phyloP scores from a whole-genome alignment of 2,113 vertebrate species.

The Centrocercus urophasianus region DNA sequence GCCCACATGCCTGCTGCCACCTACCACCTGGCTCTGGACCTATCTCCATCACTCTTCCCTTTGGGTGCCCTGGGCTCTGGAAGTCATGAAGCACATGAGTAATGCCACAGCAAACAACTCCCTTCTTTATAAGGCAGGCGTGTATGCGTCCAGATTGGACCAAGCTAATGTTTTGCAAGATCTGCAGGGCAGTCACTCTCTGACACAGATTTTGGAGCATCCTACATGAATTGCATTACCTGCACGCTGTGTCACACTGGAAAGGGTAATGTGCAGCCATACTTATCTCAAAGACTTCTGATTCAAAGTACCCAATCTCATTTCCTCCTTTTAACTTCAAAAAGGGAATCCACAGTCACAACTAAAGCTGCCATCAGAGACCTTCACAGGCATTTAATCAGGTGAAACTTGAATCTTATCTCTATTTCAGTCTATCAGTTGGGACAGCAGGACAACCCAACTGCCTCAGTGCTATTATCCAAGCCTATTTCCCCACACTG shows the following conservation, averaged over 20 bases:
- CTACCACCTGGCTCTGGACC: neutral
- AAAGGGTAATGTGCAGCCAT: neutral
- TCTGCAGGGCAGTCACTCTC: slow-evolving; percentile 9
- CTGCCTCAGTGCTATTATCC: neutral
- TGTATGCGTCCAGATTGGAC: neutral
- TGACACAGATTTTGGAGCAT: neutral
- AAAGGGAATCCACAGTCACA: neutral
- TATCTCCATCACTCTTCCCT: slow-evolving; percentile 5
- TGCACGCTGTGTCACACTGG: neutral
- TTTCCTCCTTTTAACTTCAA: neutral
- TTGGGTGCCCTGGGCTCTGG: neutral
- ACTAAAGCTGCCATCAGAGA: neutral
- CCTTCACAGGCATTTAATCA: neutral
- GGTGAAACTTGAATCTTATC: neutral
- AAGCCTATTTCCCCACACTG: neutral
- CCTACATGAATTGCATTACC: fast-evolving
- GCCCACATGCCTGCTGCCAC: neutral
- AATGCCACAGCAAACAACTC: slow-evolving; percentile 44
- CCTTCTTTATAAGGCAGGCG: slow-evolving; percentile 33
- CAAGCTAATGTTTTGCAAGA: slow-evolving; percentile 46
- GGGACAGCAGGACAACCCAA: neutral
- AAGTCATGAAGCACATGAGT: slow-evolving; percentile 39
- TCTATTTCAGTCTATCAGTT: neutral
- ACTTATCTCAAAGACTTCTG: neutral
- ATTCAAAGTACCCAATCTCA: neutral